These are phyloP conservation scores for Psylliodes chrysocephalus DNA, from an alignment of 2,888 invertebrate genomes.

Conservation along the genomic window DNA sequence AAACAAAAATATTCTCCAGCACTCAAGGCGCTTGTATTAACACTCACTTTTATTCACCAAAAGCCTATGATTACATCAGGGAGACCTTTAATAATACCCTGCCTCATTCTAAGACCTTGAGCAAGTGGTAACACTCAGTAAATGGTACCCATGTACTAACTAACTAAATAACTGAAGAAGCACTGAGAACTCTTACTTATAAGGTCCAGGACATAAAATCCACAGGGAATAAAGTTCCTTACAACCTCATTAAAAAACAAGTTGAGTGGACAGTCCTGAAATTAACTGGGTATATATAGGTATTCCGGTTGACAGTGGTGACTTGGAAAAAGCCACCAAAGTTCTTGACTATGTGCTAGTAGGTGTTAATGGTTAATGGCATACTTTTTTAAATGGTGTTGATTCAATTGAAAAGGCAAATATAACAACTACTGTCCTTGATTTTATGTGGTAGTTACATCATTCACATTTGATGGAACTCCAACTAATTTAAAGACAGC, in stretches of 20 bases:
- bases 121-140: too few species aligned
- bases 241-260: constrained; percentile 47
- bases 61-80: constrained; percentile 29
- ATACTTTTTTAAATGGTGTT: constrained; percentile 43
- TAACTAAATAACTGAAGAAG: constrained; percentile 44
- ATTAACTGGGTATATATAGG: constrained; percentile 48
- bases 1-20: too few species aligned
- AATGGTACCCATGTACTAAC: too few species aligned
- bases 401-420: too few species aligned
- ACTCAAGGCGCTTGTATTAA: too few species aligned
- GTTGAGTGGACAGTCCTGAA: constrained; percentile 47
- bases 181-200: constrained; percentile 41
- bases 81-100: too few species aligned
- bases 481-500: too few species aligned
- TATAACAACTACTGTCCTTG: too few species aligned
- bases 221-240: constrained; percentile 30
- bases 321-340: constrained; percentile 43
- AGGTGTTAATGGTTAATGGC: constrained; percentile 50
- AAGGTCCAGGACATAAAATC: constrained; percentile 29
- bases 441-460: too few species aligned
- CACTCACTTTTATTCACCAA: constrained; percentile 41
- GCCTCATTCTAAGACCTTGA: too few species aligned
- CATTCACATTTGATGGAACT: too few species aligned
- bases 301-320: constrained; percentile 42
- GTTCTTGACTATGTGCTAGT: constrained; percentile 48